A percentile compares a stretch with the other conserved stretches of the same genome.
These are phyloP conservation scores for Poeciliopsis paucimaculata DNA, from an alignment of 2,797 vertebrate genomes.

Conservation along the genomic window DNA sequence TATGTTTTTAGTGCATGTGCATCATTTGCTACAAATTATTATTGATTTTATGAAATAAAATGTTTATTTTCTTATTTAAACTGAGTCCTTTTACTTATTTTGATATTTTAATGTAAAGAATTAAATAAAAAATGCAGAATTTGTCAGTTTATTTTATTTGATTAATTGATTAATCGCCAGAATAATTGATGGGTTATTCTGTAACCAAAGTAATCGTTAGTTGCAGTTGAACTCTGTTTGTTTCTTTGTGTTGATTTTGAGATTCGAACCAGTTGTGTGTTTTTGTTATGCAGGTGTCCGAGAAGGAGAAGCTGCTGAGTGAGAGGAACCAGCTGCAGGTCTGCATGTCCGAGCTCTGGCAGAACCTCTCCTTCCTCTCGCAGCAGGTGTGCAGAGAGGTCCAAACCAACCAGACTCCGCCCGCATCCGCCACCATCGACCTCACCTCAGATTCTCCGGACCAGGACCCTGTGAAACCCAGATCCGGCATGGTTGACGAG, in stretches of 20 bases:
- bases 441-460: conserved; percentile 73
- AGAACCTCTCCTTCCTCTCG: conserved; percentile 95
- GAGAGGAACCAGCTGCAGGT: conserved; percentile 94
- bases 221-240: conserved; percentile 38
- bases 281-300: conserved; percentile 83
- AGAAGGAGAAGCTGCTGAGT: conserved; percentile 93
- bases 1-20: too few relatives aligned
- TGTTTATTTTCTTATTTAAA: too few relatives aligned
- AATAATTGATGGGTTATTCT: too few relatives aligned
- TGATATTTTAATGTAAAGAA: too few relatives aligned
- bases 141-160: too few relatives aligned
- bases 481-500: conserved; percentile 51
- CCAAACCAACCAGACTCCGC: conserved; percentile 76
- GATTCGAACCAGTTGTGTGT: conserved; percentile 12
- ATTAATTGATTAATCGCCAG: too few relatives aligned
- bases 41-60: too few relatives aligned
- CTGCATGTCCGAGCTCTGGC: conserved; percentile 94
- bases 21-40: too few relatives aligned
- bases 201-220: too few relatives aligned
- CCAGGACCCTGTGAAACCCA: conserved; percentile 10
- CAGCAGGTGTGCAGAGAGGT: conserved; percentile 94
- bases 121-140: too few relatives aligned
- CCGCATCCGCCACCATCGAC: conserved; percentile 81
- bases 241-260: background rate
- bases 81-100: too few relatives aligned